A percentile compares a stretch with the other conserved stretches of the same genome.
Evolutionary conservation across 2,888 invertebrate species (phyloP).

Genomic region (Nomada fucata): DNA sequence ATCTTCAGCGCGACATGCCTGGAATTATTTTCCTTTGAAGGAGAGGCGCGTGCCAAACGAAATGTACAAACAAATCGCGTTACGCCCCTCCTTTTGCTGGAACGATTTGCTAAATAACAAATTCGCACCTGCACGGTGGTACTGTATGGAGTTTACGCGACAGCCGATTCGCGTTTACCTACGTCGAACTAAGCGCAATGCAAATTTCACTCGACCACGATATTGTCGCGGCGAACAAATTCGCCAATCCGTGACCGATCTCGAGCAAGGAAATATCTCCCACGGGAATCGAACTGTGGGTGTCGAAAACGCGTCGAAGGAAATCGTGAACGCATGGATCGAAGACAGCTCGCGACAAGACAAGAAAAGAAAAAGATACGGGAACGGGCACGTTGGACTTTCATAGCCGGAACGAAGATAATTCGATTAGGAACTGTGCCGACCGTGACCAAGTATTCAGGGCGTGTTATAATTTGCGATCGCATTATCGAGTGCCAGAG

Average conservation of each 20-base stretch:
- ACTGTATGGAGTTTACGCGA: too few species aligned
- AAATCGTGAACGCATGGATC: conserved; percentile 4
- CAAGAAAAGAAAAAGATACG: conserved; percentile 20
- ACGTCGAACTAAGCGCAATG: too few species aligned
- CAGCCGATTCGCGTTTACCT: too few species aligned
- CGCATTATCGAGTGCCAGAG: conserved; percentile 51
- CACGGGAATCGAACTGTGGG: background rate
- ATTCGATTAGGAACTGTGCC: conserved; percentile 53
- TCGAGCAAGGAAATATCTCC: conserved; percentile 1
- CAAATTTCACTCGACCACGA: too few species aligned
- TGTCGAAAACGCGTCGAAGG: background rate
- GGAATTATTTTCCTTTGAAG: too few species aligned
- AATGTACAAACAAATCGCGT: too few species aligned
- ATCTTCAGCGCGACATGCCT: too few species aligned
- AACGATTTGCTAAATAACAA: too few species aligned
- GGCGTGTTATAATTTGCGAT: conserved; percentile 50
- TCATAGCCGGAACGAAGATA: conserved; percentile 42
- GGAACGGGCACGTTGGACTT: conserved; percentile 38
- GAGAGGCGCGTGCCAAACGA: too few species aligned
- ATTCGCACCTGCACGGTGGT: too few species aligned
- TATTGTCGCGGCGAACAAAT: background rate
- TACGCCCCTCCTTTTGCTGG: too few species aligned
- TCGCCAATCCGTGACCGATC: background rate
- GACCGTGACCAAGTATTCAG: conserved; percentile 55
- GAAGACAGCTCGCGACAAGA: conserved; percentile 5